Evolutionary conservation across 2,888 invertebrate genomes (phyloP), one percentile per base, ranked within the genome.

Genomic region (Hydraecia micacea): DNA sequence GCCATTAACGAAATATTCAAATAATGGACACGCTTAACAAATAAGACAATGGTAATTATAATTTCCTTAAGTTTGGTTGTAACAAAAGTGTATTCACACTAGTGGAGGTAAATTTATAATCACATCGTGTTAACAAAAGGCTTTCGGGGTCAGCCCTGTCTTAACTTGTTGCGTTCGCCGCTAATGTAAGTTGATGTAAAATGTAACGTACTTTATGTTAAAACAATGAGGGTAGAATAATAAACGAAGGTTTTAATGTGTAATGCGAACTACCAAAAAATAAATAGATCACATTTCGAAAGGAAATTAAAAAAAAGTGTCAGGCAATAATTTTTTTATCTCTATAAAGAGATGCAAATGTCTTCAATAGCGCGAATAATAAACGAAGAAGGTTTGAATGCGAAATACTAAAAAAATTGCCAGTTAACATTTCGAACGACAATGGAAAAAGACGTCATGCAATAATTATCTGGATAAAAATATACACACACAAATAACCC

Each of bases 131-230:
- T 90, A 88, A 90, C 81, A 90, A 90, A 91, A 91, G 89, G 84
- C 83, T 90, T 83, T 77, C 83, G 82, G 85, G 88, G 84, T 85
- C 82, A 80, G 77, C 81, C 89, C 87, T 85, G 85, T 87, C 91
- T 89, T 93, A 87, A 95, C 95, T 95, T 95, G 95, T 95, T 95
- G 95, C 95, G 91, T 92, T 91, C 90, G 84, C 74, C 46, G 83
- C 83, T 89, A 89, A 89, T 88, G 84, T 87, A 88, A 86, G 80
- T 77, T 80, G 74, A 67, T 83, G 79, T 84, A 86, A 87, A 87
- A 86, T 85, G 87, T 83, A 81, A 78, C 75, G 75, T 84, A 85
- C 85, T 85, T 84, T 75, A 83, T 78, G 11, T 67, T 82, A 73
- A 78, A 67, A 71, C 68, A 68, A 39, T 67, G 18, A 52, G n/a